Percentiles rank a stretch among this genome's conserved stretches.
phyloP scores from a whole-genome alignment of 2,797 vertebrate species.

The Propithecus deckenii region DNA sequence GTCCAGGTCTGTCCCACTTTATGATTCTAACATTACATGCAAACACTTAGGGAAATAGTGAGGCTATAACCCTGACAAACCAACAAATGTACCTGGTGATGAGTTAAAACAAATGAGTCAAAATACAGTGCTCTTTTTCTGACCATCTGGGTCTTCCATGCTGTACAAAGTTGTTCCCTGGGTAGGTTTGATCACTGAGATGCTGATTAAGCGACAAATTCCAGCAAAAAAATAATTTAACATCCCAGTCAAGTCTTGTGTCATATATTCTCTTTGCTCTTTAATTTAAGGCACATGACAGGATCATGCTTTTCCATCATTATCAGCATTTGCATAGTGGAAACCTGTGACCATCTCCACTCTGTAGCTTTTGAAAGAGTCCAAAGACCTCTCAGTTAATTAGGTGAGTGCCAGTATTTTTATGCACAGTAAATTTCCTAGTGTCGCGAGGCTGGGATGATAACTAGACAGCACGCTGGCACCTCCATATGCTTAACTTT shows the following conservation, averaged over 20 bases:
- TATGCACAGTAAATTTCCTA: background rate
- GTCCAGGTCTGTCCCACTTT: background rate
- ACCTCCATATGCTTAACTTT: background rate
- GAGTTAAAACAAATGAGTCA: background rate
- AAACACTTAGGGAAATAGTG: background rate
- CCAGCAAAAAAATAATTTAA: background rate
- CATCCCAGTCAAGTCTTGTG: background rate
- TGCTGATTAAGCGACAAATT: background rate
- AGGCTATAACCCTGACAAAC: background rate
- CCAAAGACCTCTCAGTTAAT: background rate
- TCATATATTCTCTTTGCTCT: background rate
- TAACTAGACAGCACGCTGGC: background rate
- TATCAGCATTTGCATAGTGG: background rate
- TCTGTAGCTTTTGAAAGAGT: slow-evolving; percentile 3
- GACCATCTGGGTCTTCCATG: background rate
- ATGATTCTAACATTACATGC: background rate
- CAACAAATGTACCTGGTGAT: background rate
- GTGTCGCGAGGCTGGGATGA: no score
- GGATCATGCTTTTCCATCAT: background rate
- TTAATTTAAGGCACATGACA: background rate
- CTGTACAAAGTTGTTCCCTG: background rate
- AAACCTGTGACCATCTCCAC: background rate
- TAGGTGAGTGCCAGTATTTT: background rate
- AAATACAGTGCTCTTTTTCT: background rate
- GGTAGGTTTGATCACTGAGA: background rate